phyloP scores from a whole-genome alignment of 1,140 invertebrate genomes.

The Plectrocnemia conspersa region DNA sequence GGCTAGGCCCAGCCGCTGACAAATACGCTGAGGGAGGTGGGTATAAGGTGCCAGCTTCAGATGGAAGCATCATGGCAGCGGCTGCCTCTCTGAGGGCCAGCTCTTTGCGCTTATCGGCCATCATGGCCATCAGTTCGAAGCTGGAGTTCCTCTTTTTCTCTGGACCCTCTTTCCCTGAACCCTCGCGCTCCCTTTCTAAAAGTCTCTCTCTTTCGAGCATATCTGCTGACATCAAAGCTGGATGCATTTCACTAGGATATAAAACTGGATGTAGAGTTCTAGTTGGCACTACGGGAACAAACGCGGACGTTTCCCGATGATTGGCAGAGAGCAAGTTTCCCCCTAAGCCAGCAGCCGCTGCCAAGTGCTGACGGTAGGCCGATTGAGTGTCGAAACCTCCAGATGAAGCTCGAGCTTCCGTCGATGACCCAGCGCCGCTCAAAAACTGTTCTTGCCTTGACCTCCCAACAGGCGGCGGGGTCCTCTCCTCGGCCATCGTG shows the following conservation, averaged over 20 bases:
- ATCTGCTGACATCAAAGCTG: slow-evolving; percentile 50
- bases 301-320: slow-evolving; percentile 73
- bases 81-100: slow-evolving; percentile 65
- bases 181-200: slow-evolving; percentile 49
- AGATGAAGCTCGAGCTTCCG: slow-evolving; percentile 42
- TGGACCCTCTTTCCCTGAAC: slow-evolving; percentile 47
- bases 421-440: slow-evolving; percentile 44
- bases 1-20: slow-evolving; percentile 58
- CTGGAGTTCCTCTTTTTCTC: slow-evolving; percentile 54
- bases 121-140: slow-evolving; percentile 79
- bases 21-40: slow-evolving; percentile 64
- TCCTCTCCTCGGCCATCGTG: slow-evolving; percentile 36
- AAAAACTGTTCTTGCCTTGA: slow-evolving; percentile 58
- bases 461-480: slow-evolving; percentile 42
- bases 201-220: slow-evolving; percentile 54
- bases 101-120: slow-evolving; percentile 81
- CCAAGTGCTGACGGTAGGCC: slow-evolving; percentile 64
- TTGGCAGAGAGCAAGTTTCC: slow-evolving; percentile 48
- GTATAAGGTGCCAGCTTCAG: slow-evolving; percentile 54
- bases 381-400: slow-evolving; percentile 60
- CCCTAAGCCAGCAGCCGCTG: slow-evolving; percentile 47
- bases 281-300: slow-evolving; percentile 79
- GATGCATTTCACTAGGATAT: slow-evolving; percentile 63
- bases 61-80: slow-evolving; percentile 53
- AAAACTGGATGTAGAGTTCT: slow-evolving; percentile 59